Conservation (phyloP, 2,888 invertebrate species). For the Hemithea aestivaria region DNA sequence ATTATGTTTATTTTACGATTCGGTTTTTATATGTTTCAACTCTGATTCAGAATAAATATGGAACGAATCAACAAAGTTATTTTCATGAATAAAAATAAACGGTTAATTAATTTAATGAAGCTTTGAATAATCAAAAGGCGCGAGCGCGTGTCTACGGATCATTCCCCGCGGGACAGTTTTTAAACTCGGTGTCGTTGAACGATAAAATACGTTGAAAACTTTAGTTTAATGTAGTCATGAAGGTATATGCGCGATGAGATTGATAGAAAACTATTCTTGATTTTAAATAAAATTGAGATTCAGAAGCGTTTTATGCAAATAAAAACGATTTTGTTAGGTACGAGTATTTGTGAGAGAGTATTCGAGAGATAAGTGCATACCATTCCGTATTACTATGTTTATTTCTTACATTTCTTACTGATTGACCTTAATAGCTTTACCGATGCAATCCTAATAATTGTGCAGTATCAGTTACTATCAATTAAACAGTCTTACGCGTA, state of each 20-base stretch:
- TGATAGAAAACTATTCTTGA: slow-evolving; percentile 41
- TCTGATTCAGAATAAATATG: slow-evolving; percentile 4
- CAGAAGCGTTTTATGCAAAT: slow-evolving; percentile 26
- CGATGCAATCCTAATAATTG: slow-evolving; percentile 10
- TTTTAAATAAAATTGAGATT: slow-evolving; percentile 32
- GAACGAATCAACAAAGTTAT: slow-evolving; percentile 1
- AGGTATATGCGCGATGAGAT: slow-evolving; percentile 33
- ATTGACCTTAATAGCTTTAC: slow-evolving; percentile 22
- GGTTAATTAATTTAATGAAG: slow-evolving; percentile 9
- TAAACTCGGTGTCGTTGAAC: slow-evolving; percentile 27
- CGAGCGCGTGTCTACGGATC: slow-evolving; percentile 34
- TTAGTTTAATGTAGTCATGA: slow-evolving; percentile 26
- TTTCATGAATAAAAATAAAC: slow-evolving; percentile 6
- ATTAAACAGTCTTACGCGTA: slow-evolving; percentile 9
- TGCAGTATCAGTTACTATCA: no score
- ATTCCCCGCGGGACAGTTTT: slow-evolving; percentile 31
- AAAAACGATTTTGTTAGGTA: no score
- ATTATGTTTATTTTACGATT: no score
- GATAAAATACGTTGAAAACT: slow-evolving; percentile 35
- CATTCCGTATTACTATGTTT: slow-evolving; percentile 15
- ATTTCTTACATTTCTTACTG: slow-evolving; percentile 23
- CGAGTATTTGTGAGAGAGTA: no score
- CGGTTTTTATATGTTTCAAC: slow-evolving; percentile 24
- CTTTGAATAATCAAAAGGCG: slow-evolving; percentile 23
- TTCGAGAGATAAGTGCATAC: no score